Evolutionary conservation across 2,113 vertebrate genomes (phyloP).

Genomic region (Electrona antarctica): DNA sequence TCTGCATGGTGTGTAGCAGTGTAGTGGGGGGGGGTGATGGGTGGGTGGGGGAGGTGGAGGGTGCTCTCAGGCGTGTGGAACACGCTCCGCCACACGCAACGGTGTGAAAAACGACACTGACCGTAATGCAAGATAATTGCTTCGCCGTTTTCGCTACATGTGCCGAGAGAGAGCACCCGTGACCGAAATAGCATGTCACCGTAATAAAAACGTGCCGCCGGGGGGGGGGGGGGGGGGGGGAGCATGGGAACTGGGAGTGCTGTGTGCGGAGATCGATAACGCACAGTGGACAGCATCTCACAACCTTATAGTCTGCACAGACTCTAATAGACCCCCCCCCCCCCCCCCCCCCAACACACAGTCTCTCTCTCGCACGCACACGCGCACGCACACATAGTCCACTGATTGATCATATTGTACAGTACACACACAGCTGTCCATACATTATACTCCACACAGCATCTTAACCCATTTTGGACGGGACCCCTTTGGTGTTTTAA

Average conservation of each 20-base stretch:
- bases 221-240: too few relatives aligned
- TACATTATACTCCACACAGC: constrained; percentile 12
- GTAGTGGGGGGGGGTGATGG: constrained; percentile 13
- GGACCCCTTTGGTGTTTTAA: too few relatives aligned
- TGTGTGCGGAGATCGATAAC: constrained; percentile 67
- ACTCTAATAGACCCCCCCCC: constrained; percentile 3
- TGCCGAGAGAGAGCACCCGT: constrained; percentile 57
- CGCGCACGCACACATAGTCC: constrained; percentile 1
- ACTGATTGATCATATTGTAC: too few relatives aligned
- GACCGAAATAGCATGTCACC: constrained; percentile 81
- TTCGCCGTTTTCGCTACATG: constrained; percentile 78
- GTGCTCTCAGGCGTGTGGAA: constrained; percentile 62
- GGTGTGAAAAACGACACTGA: constrained; percentile 77
- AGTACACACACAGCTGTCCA: too few relatives aligned
- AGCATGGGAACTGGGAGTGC: constrained; percentile 70
- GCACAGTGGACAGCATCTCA: constrained; percentile 52
- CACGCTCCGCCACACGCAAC: constrained; percentile 67
- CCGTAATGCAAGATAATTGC: constrained; percentile 81
- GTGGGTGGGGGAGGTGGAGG: too few relatives aligned
- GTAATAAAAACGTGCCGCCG: constrained; percentile 62
- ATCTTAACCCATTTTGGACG: too few relatives aligned
- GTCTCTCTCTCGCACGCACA: constrained; percentile 21
- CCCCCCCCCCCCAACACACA: neutral
- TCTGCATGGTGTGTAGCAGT: constrained; percentile 53
- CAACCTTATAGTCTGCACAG: too few relatives aligned